These are phyloP conservation scores for Dryadula phaetusa DNA, from an alignment of 2,888 invertebrate species.

Conservation along the genomic window DNA sequence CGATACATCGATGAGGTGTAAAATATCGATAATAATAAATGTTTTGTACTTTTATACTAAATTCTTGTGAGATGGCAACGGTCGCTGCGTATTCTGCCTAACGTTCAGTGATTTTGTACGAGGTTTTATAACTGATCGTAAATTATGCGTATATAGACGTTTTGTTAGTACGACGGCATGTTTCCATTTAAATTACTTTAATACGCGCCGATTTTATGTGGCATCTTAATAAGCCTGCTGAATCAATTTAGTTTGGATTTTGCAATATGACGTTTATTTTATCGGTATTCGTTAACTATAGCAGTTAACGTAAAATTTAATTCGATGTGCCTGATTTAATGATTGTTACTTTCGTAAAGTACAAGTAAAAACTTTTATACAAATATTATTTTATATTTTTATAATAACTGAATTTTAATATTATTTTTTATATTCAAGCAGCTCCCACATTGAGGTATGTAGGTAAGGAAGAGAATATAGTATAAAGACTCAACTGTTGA, in stretches of 20 bases:
- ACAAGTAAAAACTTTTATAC: background rate
- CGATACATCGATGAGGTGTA: slow-evolving; percentile 27
- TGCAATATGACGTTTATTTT: slow-evolving; percentile 32
- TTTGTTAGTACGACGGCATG: slow-evolving; percentile 70
- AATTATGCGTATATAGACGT: slow-evolving; percentile 79
- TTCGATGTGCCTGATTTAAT: slow-evolving; percentile 16
- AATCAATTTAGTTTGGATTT: slow-evolving; percentile 64
- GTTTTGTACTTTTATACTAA: slow-evolving; percentile 21
- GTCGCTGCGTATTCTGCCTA: slow-evolving; percentile 33
- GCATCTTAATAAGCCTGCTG: slow-evolving; percentile 65
- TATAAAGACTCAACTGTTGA: too few species aligned
- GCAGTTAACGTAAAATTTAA: slow-evolving; percentile 22
- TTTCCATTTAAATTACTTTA: slow-evolving; percentile 79
- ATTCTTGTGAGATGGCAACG: slow-evolving; percentile 18
- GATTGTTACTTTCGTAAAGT: slow-evolving; percentile 1
- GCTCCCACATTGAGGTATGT: too few species aligned
- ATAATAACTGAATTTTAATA: too few species aligned
- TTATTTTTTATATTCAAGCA: too few species aligned
- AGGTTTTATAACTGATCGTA: slow-evolving; percentile 73
- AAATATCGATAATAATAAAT: slow-evolving; percentile 30
- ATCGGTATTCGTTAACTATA: slow-evolving; percentile 27
- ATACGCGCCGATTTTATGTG: slow-evolving; percentile 64
- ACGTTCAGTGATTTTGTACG: slow-evolving; percentile 70
- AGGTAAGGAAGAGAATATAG: too few species aligned
- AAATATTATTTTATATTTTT: background rate